Percentiles rank a stretch among this genome's conserved stretches.
Conservation (phyloP, 2,888 invertebrate species). For the Tenthredo amoena region DNA sequence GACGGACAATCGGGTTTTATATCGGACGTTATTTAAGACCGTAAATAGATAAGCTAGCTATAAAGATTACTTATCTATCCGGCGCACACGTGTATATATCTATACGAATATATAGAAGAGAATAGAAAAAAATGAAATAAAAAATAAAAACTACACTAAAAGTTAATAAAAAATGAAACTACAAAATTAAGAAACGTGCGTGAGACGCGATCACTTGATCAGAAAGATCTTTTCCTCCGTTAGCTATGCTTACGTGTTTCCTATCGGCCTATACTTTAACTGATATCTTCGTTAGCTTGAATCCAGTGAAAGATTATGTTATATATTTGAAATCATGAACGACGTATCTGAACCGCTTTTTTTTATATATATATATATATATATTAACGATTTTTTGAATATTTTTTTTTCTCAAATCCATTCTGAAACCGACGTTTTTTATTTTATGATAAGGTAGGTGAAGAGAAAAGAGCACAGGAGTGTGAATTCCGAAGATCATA, state of each 20-base stretch:
- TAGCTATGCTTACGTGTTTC: background rate
- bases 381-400: too few species aligned
- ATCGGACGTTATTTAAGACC: slow-evolving; percentile 48
- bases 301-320: background rate
- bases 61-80: slow-evolving; percentile 52
- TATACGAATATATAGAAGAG: background rate
- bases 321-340: background rate
- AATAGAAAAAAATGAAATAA: background rate
- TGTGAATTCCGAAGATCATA: too few species aligned
- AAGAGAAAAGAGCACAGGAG: too few species aligned
- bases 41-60: slow-evolving; percentile 48
- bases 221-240: background rate
- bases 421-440: background rate
- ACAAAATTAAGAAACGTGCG: background rate
- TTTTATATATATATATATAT: too few species aligned
- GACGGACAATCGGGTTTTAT: slow-evolving; percentile 49
- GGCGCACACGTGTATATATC: slow-evolving; percentile 40
- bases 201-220: background rate
- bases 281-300: background rate
- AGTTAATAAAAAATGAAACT: background rate
- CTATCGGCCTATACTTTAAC: background rate
- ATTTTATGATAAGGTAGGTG: too few species aligned
- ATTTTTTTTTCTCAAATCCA: background rate
- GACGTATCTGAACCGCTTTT: too few species aligned
- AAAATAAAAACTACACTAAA: background rate